Conservation (phyloP, 2,888 invertebrate species). For the Erebia epiphron region DNA sequence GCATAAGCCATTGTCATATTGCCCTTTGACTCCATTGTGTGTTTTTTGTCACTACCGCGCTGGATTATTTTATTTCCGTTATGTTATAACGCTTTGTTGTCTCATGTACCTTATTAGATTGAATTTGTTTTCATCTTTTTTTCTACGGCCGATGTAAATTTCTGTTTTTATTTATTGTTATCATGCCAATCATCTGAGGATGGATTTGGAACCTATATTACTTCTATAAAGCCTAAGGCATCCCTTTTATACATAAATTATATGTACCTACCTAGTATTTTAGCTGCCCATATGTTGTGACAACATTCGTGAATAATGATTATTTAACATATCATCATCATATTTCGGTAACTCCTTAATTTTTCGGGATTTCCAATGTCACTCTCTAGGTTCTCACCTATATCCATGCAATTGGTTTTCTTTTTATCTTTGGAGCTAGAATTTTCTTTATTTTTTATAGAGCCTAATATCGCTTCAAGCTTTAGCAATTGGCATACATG, state of each 20-base stretch:
- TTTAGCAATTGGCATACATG: too few species aligned
- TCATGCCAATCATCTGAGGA: slow-evolving; percentile 15
- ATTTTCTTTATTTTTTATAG: too few species aligned
- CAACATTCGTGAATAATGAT: too few species aligned
- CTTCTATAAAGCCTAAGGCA: not conserved
- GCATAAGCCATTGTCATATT: slow-evolving; percentile 70
- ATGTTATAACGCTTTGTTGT: slow-evolving; percentile 66
- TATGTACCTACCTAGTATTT: not conserved
- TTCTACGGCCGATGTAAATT: slow-evolving; percentile 6
- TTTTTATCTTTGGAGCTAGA: too few species aligned
- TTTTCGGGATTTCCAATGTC: too few species aligned
- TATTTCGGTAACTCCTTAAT: too few species aligned
- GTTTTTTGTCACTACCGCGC: slow-evolving; percentile 73
- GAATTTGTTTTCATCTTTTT: slow-evolving; percentile 32
- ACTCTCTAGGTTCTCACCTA: too few species aligned
- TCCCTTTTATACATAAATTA: not conserved
- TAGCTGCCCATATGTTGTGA: too few species aligned
- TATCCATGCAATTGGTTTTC: too few species aligned
- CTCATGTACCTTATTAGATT: slow-evolving; percentile 58
- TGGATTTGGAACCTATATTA: not conserved
- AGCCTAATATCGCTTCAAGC: too few species aligned
- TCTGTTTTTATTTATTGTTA: not conserved
- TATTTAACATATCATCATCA: too few species aligned
- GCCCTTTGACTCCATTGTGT: slow-evolving; percentile 81
- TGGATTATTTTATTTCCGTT: slow-evolving; percentile 82